Evolutionary conservation across 2,888 invertebrate species (phyloP).

Genomic region (Campoplex nolae): DNA sequence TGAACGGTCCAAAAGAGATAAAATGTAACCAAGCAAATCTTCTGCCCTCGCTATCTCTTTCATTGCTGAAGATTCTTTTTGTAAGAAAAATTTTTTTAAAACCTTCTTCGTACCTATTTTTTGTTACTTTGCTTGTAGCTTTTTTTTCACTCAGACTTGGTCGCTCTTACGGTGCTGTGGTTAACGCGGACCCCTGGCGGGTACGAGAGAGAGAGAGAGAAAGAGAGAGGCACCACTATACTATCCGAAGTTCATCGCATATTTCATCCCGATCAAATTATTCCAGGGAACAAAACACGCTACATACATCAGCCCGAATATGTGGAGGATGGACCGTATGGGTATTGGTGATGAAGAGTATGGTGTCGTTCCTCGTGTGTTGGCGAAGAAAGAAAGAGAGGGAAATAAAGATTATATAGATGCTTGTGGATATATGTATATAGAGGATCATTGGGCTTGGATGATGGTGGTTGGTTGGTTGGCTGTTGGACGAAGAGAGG

Average conservation of each 20-base stretch:
- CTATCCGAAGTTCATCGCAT: constrained; percentile 77
- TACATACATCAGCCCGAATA: constrained; percentile 70
- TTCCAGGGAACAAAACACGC: constrained; percentile 77
- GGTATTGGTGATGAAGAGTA: constrained; percentile 50
- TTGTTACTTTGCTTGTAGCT: constrained; percentile 34
- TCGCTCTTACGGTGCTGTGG: constrained; percentile 22
- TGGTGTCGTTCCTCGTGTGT: constrained; percentile 14
- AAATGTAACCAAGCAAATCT: constrained; percentile 69
- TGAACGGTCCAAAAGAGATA: constrained; percentile 70
- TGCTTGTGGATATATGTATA: constrained; percentile 17
- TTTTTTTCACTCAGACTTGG: constrained; percentile 44
- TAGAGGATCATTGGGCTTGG: constrained; percentile 18
- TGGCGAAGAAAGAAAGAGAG: constrained; percentile 25
- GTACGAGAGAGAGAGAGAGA: constrained; percentile 32
- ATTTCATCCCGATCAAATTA: constrained; percentile 79
- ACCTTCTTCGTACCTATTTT: constrained; percentile 19
- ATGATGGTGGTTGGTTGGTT: constrained; percentile 51
- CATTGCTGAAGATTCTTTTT: constrained; percentile 54
- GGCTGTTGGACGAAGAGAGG: constrained; percentile 59
- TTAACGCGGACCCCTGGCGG: constrained; percentile 42
- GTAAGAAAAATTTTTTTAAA: background rate
- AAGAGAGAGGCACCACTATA: constrained; percentile 71
- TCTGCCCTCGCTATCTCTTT: constrained; percentile 61
- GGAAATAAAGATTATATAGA: constrained; percentile 18
- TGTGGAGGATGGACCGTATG: constrained; percentile 49